phyloP scores from a whole-genome alignment of 2,888 invertebrate species.

The Drosophila nr. perissopoda region DNA sequence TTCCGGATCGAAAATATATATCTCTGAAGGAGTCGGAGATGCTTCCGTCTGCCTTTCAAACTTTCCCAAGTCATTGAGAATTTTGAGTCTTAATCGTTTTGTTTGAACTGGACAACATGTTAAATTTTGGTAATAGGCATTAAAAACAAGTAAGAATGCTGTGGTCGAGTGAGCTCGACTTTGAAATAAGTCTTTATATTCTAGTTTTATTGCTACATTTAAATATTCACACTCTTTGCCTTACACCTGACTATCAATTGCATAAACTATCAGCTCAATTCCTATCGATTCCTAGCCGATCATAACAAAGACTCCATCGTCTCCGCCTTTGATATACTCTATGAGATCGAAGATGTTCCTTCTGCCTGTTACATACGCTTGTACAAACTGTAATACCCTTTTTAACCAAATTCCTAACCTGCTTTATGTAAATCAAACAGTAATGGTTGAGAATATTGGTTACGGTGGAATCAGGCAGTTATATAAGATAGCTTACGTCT shows the following conservation, averaged over 20 bases:
- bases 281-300: not conserved
- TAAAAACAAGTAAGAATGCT: not conserved
- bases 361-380: not conserved
- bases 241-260: too few relatives aligned
- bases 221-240: not conserved
- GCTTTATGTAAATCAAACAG: not conserved
- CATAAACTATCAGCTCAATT: not conserved
- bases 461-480: not conserved
- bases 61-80: too few relatives aligned
- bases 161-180: not conserved
- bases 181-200: not conserved
- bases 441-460: not conserved
- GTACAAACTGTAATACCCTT: not conserved
- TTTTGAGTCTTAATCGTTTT: too few relatives aligned
- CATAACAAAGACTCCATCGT: not conserved
- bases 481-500: conserved; percentile 76
- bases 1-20: too few relatives aligned
- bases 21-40: too few relatives aligned
- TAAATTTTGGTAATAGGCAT: not conserved
- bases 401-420: not conserved
- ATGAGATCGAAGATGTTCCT: not conserved
- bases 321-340: not conserved
- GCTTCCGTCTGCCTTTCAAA: too few relatives aligned
- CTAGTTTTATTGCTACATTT: not conserved
- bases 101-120: not conserved